phyloP scores from a whole-genome alignment of 2,888 invertebrate species.

The Biston stratarius region DNA sequence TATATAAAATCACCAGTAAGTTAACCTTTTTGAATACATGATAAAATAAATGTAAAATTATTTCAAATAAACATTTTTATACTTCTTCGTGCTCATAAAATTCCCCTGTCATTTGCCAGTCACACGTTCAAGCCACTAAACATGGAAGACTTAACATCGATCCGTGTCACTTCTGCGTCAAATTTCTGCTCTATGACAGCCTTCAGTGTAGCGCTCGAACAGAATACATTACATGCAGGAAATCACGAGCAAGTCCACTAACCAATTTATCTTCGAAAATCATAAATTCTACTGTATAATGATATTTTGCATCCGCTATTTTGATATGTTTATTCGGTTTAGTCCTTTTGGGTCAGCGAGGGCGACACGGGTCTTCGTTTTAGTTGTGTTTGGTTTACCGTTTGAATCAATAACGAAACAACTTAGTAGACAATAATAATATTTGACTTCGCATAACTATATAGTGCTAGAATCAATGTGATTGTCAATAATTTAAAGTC shows the following conservation, averaged over 20 bases:
- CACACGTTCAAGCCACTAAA: constrained; percentile 35
- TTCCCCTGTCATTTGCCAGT: constrained; percentile 17
- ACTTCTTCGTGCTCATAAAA: constrained; percentile 8
- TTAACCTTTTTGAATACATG: too few species aligned
- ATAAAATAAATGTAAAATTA: neutral
- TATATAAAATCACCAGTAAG: too few species aligned
- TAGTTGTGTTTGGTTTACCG: constrained; percentile 6
- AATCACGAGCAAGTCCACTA: constrained; percentile 78
- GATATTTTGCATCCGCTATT: constrained; percentile 78
- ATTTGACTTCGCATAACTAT: neutral
- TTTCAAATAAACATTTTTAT: constrained; percentile 5
- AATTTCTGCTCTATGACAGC: constrained; percentile 70
- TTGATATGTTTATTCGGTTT: constrained; percentile 53
- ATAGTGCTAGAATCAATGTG: too few species aligned
- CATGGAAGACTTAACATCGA: constrained; percentile 34
- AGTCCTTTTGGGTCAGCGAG: constrained; percentile 41
- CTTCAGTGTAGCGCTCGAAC: constrained; percentile 68
- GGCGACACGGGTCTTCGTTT: constrained; percentile 23
- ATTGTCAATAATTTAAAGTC: too few species aligned
- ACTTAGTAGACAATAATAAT: neutral
- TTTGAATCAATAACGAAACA: constrained; percentile 2
- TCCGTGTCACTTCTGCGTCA: constrained; percentile 56
- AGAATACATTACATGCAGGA: constrained; percentile 84
- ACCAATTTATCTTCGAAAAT: constrained; percentile 83
- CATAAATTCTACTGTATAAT: constrained; percentile 79